Evolutionary conservation across 2,888 invertebrate genomes (phyloP), one percentile per base, ranked within the genome.

Genomic region (Mimachlamys varia): DNA sequence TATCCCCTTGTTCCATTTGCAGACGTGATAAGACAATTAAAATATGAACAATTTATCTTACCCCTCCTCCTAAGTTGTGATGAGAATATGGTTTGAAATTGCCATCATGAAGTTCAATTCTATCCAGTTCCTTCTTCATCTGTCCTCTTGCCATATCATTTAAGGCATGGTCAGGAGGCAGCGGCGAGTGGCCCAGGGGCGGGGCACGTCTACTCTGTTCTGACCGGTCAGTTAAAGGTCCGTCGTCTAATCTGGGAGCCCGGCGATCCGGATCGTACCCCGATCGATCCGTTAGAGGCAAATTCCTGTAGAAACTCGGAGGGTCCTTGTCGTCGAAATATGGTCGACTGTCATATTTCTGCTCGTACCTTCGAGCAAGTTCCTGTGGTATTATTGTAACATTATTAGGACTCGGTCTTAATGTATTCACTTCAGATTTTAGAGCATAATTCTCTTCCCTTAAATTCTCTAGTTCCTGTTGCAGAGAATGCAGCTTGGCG

Each of bases 71-170:
- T 13, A 22, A 33, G 76, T 76, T 76, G 76, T 76, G 76, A 76
- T 76, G 76, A 17, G 76, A 76, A 76, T 76, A 76, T 15, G 76
- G 76, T 76, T 76, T 76, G 33, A 76, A 76, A 76, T 76, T 76
- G 76, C 76, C 76, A 27, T 76, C 76, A 76, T 76, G 76, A 76
- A 76, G 76, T 33, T 76, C 76, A 33, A 76, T 76, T 33, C 33
- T 76, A 17, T 76, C 76, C 33, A 76, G 12, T 33, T 76, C 76
- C 76, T 33, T 27, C 17, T 33, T 76, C 76, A 76, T 76, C 76
- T 76, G 76, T 76, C 76, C 76, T 12, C 12, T 76, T 33, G 27
- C 7, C 76, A 76, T 76, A 76, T 33, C 33, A 5, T 76, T 27
- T 7, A 76, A 76, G 4, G 76, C 76, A 33, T 76, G 27, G 13